A percentile compares a stretch with the other conserved stretches of the same genome.
These are phyloP conservation scores for Noctilio leporinus DNA, from an alignment of 2,113 vertebrate genomes.

Conservation along the genomic window DNA sequence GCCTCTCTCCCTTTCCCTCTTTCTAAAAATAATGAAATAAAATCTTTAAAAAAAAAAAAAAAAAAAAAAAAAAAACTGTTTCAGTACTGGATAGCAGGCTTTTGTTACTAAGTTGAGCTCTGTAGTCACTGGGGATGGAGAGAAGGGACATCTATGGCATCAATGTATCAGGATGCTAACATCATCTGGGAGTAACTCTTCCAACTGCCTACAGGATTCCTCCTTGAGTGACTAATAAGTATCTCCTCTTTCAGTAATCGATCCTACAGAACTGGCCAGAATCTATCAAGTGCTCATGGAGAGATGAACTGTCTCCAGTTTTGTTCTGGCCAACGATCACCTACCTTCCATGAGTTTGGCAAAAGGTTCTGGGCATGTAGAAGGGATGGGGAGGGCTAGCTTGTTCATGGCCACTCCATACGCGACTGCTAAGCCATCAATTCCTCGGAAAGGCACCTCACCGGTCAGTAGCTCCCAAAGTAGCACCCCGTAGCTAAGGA, in stretches of 20 bases:
- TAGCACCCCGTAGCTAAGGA: conserved; percentile 89
- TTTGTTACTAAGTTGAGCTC: background rate
- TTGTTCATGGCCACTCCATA: conserved; percentile 99
- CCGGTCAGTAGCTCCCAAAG: conserved; percentile 96
- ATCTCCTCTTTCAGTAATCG: background rate
- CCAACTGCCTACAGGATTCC: background rate
- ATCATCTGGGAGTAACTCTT: background rate
- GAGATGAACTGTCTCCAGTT: background rate
- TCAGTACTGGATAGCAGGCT: background rate
- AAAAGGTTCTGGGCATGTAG: conserved; percentile 96
- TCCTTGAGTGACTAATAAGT: background rate
- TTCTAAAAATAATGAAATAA: too few relatives aligned
- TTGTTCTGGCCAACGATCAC: conserved; percentile 14
- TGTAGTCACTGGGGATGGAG: background rate
- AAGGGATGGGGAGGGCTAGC: conserved; percentile 94
- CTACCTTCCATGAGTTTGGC: conserved; percentile 96
- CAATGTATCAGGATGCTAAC: background rate
- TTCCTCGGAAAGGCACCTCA: conserved; percentile 95
- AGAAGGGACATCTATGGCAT: background rate
- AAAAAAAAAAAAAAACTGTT: too few relatives aligned
- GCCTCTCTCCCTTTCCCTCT: too few relatives aligned
- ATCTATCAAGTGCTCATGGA: background rate
- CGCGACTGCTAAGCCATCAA: conserved; percentile 93
- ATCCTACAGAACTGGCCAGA: background rate
- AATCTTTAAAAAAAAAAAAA: too few relatives aligned